Evolutionary conservation across 1,140 invertebrate genomes (phyloP), one percentile per base, ranked within the genome.

Genomic region (Diabrotica undecimpunctata): DNA sequence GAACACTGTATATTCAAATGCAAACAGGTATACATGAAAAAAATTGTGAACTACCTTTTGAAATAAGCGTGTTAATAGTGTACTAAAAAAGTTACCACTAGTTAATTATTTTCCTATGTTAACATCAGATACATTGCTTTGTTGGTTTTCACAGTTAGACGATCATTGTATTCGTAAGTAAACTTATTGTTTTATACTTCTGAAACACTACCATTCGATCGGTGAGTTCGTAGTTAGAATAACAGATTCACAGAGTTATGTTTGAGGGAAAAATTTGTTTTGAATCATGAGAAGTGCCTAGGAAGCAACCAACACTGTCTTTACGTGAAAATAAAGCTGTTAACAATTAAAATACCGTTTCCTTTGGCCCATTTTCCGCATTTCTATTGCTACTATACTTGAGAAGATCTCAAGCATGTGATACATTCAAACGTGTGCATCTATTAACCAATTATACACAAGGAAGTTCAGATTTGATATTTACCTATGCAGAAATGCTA

Each of bases 341-440:
- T 10, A 46, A 46, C 41, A 46, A 46, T 46, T 46, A 46, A 46
- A 46, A 46, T 46, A 46, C 41, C 41, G 41, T 46, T 46, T 46
- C 6, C 41, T 46, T 46, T n/a, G 41, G 8, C n/a, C 41, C 6
- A 46, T 46, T 10, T 46, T 46, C n/a, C 41, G n/a, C n/a, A n/a
- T 46, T 10, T 46, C 25, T 25, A 25, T 25, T 25, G 25, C 25
- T 25, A 25, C 25, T 25, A 46, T 46, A n/a, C n/a, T 46, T n/a
- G n/a, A 46, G 41, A 46, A 46, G 8, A 5, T 46, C 5, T 46
- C 41, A 8, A 46, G 41, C 5, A 46, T 46, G 8, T 46, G n/a
- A 10, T 46, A 6, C 41, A 46, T 46, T n/a, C 41, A 25, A 25
- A 25, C 25, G 25, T 25, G 25, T 25, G 25, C 25, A 25, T 25